Conservation (phyloP, 2,888 invertebrate genomes). For the Drosophila robusta region DNA sequence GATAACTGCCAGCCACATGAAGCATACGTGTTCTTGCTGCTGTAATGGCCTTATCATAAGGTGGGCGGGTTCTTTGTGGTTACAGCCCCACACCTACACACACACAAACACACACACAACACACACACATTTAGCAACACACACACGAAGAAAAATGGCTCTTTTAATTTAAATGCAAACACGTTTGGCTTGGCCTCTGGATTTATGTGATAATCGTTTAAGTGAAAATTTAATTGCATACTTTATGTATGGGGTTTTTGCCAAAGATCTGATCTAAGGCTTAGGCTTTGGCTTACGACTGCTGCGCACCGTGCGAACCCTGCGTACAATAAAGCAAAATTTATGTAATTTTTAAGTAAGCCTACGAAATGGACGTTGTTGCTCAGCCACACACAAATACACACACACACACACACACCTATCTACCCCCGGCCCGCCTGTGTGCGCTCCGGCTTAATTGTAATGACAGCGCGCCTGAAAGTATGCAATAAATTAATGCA, state of each 20-base stretch:
- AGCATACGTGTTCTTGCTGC: conserved; percentile 67
- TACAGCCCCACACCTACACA: conserved; percentile 8
- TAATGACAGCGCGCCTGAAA: conserved; percentile 71
- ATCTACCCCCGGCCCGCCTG: neutral
- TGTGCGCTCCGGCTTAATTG: conserved; percentile 57
- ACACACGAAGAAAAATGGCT: conserved; percentile 81
- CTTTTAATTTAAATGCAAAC: conserved; percentile 84
- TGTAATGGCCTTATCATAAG: conserved; percentile 80
- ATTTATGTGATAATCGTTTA: conserved; percentile 84
- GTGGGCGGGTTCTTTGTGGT: conserved; percentile 68
- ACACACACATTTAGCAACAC: conserved; percentile 5
- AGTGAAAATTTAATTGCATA: conserved; percentile 85
- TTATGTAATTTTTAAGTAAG: conserved; percentile 83
- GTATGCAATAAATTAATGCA: conserved; percentile 77
- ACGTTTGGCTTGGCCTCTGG: conserved; percentile 80
- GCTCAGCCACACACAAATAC: neutral
- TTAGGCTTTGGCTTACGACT: conserved; percentile 35
- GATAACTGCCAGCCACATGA: conserved; percentile 59
- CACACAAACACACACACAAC: conserved; percentile 4
- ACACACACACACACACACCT: neutral
- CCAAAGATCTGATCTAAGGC: conserved; percentile 51
- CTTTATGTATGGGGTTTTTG: conserved; percentile 83
- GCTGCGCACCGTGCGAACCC: conserved; percentile 17
- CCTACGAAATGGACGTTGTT: conserved; percentile 51
- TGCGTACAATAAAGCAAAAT: conserved; percentile 76